phyloP scores from a whole-genome alignment of 2,113 vertebrate species.

The Pelodiscus sinensis region DNA sequence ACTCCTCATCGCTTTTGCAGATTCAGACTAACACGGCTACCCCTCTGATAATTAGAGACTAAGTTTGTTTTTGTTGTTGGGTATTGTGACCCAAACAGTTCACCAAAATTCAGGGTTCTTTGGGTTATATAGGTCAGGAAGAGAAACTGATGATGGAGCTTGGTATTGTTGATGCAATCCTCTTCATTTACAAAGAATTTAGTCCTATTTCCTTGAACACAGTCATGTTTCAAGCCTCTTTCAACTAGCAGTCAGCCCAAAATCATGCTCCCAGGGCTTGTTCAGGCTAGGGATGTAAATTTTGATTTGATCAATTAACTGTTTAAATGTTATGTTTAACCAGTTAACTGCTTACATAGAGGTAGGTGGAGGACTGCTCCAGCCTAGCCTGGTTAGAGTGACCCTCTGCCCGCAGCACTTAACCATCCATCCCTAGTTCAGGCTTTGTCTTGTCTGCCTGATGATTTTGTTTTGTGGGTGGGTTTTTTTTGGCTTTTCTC shows the following conservation, averaged over 20 bases:
- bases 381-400: too few species aligned
- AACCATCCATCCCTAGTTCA: too few species aligned
- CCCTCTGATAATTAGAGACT: not conserved
- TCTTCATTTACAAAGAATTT: not conserved
- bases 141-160: not conserved
- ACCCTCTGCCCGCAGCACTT: too few species aligned
- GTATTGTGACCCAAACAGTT: not conserved
- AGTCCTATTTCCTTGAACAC: not conserved
- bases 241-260: not conserved
- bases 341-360: too few species aligned
- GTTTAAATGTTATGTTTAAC: too few species aligned
- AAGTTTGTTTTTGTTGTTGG: not conserved
- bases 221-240: not conserved
- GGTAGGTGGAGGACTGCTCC: too few species aligned
- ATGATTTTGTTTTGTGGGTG: not conserved
- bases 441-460: too few species aligned
- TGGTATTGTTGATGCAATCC: not conserved
- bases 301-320: too few species aligned
- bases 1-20: too few species aligned
- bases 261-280: not conserved
- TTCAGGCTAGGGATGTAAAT: too few species aligned
- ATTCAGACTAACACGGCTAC: too few species aligned
- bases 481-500: not conserved
- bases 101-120: not conserved
- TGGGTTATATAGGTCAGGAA: not conserved